Evolutionary conservation across 2,888 invertebrate genomes (phyloP), one percentile per base, ranked within the genome.

Genomic region (Isoperla grammatica): DNA sequence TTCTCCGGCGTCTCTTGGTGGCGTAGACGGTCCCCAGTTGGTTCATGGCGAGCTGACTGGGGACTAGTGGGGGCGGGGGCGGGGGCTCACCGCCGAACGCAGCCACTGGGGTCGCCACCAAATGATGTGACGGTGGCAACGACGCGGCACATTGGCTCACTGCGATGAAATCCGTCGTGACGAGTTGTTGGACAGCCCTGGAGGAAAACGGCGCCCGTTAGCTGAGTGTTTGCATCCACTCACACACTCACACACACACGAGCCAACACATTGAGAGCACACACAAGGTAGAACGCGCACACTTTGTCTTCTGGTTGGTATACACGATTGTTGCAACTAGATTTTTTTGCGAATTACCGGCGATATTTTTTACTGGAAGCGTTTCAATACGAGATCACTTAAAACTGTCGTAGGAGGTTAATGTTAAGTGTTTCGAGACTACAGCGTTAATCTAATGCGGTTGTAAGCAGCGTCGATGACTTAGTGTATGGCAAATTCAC

Each of bases 11-110:
- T 73, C 96, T 80, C 79, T 96, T 96, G 70, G 96, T 96, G 70
- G 96, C 96, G 78, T 96, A 96, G 72, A 96, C 96, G 71, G 95
- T 96, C 68, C 94, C 93, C 71, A 95, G 85, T 75, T 94, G 94
- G 79, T 90, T 93, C 86, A 88, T 87, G 60, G 57, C 56, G 59
- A 59, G 59, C 39, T 57, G 40, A 57, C 53, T 60, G 45, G 57
- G 22, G 60, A 57, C 56, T 9, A 59, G 20, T 17, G 37, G 54
- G 13, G 50, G 43, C 11, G 23, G 17, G 17, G 61, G 39, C 23
- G 55, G 42, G 22, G 45, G 13, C 13, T 48, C 8, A 29, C 39
- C 20, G 23, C 57, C 50, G 29, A 29, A 29, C 11, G 37, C 23
- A 13, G 56, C 56, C 53, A 20, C 59, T 49, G 53, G 39, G 37